Conservation (phyloP, 2,888 invertebrate species). For the Leptinotarsa peninsularis region DNA sequence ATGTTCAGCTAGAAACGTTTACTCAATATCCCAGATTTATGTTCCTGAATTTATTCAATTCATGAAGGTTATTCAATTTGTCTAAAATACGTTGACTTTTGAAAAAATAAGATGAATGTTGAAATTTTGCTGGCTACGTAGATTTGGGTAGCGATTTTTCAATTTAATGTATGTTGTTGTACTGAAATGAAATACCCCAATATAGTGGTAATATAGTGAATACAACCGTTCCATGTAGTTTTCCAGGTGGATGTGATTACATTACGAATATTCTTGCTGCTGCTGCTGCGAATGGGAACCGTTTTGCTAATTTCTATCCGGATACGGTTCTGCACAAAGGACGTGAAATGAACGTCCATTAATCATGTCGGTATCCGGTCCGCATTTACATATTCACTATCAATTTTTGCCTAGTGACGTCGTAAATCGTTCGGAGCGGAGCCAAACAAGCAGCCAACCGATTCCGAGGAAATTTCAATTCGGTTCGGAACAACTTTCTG, state of each 20-base stretch:
- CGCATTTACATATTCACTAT: conserved; percentile 61
- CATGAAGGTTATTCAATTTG: background rate
- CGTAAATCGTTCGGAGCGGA: conserved; percentile 2
- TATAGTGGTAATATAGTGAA: too few relatives aligned
- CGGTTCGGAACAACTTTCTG: conserved; percentile 1
- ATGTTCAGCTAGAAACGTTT: conserved; percentile 3
- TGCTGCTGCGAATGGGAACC: background rate
- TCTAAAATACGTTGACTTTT: background rate
- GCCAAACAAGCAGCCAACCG: background rate
- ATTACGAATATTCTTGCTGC: background rate
- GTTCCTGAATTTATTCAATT: background rate
- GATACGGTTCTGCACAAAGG: conserved; percentile 22
- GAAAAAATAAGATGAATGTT: too few relatives aligned
- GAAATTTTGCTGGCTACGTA: too few relatives aligned
- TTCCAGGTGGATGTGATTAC: too few relatives aligned
- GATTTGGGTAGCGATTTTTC: too few relatives aligned
- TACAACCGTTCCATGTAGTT: too few relatives aligned
- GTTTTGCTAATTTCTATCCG: conserved; percentile 14
- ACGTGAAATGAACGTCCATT: conserved; percentile 46
- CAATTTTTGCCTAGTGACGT: conserved; percentile 60
- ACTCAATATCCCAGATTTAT: background rate
- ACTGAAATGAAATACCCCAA: too few relatives aligned
- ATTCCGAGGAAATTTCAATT: background rate
- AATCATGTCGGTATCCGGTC: conserved; percentile 55
- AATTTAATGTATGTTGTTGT: too few relatives aligned